phyloP scores from a whole-genome alignment of 2,888 invertebrate species.

The Trissoscelio sp. region DNA sequence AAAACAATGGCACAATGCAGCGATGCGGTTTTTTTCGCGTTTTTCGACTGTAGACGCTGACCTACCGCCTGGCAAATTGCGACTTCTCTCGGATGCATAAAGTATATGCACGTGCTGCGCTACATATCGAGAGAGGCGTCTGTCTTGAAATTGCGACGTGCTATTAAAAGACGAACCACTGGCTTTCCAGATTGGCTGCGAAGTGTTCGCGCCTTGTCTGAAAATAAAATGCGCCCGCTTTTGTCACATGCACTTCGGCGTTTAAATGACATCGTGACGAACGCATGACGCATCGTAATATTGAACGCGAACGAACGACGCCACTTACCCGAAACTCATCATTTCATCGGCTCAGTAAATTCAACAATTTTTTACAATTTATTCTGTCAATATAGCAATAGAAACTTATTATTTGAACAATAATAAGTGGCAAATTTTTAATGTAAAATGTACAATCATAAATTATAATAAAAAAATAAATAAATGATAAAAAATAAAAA shows the following conservation, averaged over 20 bases:
- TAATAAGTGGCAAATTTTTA: no score
- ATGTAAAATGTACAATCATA: no score
- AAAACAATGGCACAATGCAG: slow-evolving; percentile 4
- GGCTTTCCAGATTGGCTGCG: slow-evolving; percentile 74
- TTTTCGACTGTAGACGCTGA: slow-evolving; percentile 36
- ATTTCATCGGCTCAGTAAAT: background rate
- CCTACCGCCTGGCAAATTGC: slow-evolving; percentile 60
- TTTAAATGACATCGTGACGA: slow-evolving; percentile 43
- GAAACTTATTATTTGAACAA: no score
- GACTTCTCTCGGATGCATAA: slow-evolving; percentile 41
- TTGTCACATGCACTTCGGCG: slow-evolving; percentile 52
- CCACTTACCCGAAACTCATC: no score
- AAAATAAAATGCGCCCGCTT: slow-evolving; percentile 67
- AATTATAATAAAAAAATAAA: no score
- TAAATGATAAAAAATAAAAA: no score
- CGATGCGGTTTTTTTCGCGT: background rate
- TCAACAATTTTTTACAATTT: slow-evolving; percentile 4
- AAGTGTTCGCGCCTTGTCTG: slow-evolving; percentile 72
- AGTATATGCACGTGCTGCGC: slow-evolving; percentile 58
- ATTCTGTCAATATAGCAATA: no score
- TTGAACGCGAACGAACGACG: slow-evolving; percentile 1
- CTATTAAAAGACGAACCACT: slow-evolving; percentile 77
- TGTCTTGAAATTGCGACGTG: slow-evolving; percentile 66
- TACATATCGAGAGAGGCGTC: slow-evolving; percentile 65
- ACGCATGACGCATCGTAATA: slow-evolving; percentile 21